phyloP scores from a whole-genome alignment of 2,797 vertebrate genomes.

The Dendrocincla fuliginosa region DNA sequence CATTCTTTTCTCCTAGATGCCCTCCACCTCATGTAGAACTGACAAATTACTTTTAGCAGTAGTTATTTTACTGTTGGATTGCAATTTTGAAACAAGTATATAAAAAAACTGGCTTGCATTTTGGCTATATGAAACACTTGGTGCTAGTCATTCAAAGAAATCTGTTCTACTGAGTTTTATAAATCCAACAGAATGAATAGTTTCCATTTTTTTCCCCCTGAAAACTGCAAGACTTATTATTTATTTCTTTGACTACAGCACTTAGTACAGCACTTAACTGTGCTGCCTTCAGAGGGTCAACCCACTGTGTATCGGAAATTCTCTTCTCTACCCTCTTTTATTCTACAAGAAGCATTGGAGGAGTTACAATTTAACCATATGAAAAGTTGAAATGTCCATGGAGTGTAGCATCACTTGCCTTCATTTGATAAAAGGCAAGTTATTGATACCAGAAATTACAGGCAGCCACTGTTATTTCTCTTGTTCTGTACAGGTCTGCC shows the following conservation, averaged over 20 bases:
- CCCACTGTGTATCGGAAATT: not conserved
- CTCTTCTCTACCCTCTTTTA: not conserved
- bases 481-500: not conserved
- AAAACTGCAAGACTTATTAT: not conserved
- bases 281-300: not conserved
- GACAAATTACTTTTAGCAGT: conserved; percentile 40
- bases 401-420: fast-evolving
- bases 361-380: not conserved
- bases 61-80: not conserved
- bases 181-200: not conserved
- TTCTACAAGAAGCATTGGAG: not conserved
- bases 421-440: not conserved
- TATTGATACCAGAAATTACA: not conserved
- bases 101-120: not conserved
- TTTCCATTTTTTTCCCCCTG: not conserved
- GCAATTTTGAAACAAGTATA: not conserved
- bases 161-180: not conserved
- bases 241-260: not conserved
- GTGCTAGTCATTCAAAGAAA: not conserved
- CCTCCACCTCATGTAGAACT: not conserved
- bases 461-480: not conserved
- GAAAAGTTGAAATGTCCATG: not conserved
- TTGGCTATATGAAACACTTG: not conserved
- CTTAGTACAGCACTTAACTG: not conserved
- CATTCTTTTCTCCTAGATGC: not conserved